Percentiles rank a stretch among this genome's conserved stretches.
These are phyloP conservation scores for Onthophagus taurus DNA, from an alignment of 1,140 invertebrate genomes.

Conservation along the genomic window DNA sequence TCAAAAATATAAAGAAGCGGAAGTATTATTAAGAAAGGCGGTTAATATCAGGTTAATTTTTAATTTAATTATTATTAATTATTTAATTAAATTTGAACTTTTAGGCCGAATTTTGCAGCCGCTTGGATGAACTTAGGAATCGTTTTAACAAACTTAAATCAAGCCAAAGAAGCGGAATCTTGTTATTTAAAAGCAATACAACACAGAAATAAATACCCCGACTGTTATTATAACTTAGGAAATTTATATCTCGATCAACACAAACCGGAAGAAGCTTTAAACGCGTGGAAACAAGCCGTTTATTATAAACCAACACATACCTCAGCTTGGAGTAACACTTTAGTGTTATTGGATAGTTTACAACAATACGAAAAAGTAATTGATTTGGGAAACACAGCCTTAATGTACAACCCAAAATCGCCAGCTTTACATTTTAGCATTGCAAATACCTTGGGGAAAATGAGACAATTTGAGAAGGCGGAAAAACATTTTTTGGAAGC, in stretches of 20 bases:
- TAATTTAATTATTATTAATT: conserved; percentile 2
- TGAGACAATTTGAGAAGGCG: conserved; percentile 62
- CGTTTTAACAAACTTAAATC: conserved; percentile 65
- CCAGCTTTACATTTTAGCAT: conserved; percentile 74
- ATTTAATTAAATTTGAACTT: conserved; percentile 19
- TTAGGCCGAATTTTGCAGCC: conserved; percentile 77
- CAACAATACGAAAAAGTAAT: conserved; percentile 60
- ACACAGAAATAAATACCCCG: conserved; percentile 73
- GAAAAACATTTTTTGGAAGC: conserved; percentile 73
- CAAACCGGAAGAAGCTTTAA: conserved; percentile 44
- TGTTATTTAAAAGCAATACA: conserved; percentile 73
- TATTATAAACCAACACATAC: conserved; percentile 63
- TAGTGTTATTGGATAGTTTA: conserved; percentile 79
- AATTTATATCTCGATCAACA: conserved; percentile 63
- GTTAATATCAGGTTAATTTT: conserved; percentile 57
- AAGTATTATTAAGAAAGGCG: conserved; percentile 64
- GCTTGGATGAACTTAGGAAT: conserved; percentile 99
- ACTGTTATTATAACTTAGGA: conserved; percentile 91
- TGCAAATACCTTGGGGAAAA: conserved; percentile 82
- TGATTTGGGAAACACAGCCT: conserved; percentile 54
- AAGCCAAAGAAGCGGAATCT: conserved; percentile 59
- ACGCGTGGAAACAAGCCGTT: conserved; percentile 74
- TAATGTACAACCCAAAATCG: conserved; percentile 59
- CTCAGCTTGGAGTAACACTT: conserved; percentile 85
- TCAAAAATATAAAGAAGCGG: conserved; percentile 62